Evolutionary conservation across 2,113 vertebrate species (phyloP).

Genomic region (Nycticebus coucang): DNA sequence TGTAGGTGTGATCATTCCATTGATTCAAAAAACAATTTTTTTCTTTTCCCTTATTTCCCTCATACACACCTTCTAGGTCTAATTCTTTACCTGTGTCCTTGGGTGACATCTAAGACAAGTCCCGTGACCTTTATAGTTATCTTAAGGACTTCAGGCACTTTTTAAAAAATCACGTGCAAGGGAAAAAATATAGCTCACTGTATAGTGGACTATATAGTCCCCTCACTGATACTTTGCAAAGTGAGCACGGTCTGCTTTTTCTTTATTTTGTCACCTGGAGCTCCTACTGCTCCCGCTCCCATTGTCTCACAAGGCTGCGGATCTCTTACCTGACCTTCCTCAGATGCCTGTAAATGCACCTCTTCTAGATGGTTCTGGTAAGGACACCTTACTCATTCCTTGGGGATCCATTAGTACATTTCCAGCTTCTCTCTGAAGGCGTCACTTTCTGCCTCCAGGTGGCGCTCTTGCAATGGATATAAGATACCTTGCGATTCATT

Average conservation of each 20-base stretch:
- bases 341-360: rapidly evolving
- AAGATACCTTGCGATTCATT: background rate
- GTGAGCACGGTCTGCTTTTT: background rate
- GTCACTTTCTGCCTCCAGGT: background rate
- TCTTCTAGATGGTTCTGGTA: background rate
- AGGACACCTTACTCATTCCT: background rate
- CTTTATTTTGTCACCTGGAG: background rate
- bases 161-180: background rate
- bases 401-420: rapidly evolving
- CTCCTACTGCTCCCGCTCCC: background rate
- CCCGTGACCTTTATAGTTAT: background rate
- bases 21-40: background rate
- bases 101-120: background rate
- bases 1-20: background rate
- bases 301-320: background rate
- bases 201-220: background rate
- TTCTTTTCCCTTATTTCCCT: background rate
- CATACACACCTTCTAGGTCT: background rate
- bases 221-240: background rate
- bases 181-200: background rate
- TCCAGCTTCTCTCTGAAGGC: background rate
- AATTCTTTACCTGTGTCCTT: background rate
- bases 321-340: background rate
- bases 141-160: background rate
- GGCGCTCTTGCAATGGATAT: conserved; percentile 12